Evolutionary conservation across 2,797 vertebrate species (phyloP), one percentile per base, ranked within the genome.

Genomic region (Esox lucius): DNA sequence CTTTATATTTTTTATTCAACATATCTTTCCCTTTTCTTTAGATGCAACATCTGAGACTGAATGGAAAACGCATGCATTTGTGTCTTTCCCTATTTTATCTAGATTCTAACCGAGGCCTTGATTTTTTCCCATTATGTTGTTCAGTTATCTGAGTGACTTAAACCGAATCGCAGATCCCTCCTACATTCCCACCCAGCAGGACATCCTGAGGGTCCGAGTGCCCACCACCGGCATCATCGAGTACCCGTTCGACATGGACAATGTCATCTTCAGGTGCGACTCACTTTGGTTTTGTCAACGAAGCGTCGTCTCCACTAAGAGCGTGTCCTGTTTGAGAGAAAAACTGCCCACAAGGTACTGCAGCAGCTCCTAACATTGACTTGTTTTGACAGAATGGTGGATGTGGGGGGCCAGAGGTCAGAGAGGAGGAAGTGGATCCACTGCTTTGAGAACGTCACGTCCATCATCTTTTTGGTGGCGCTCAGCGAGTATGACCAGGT

Each of bases 341-440:
- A 59, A 19, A 59, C 19, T 53, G 7, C 49, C 49, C 3, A 31
- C 28, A 31, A 31, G 28, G 9, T 42, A 42, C 39, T 42, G 1
- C 9, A 6, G 19, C 16, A 49, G 65, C 19, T n/a, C 19, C n/a
- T 3, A 7, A 28, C 17, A 31, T 17, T 39, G 68, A 15, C 24
- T 22, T 62, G 56, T 17, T 31, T 17, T 56, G 70, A 16, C 84
- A 95, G 94, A 83, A 97, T 98, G 94, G 96, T 98, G 87, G 96
- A 97, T 51, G 96, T 96, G 0, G 97, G 96, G 28, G 96, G 96
- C 86, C 96, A 97, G 86, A 94, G 96, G 87, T 98, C 95, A 56
- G 97, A 97, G 90, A 91, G 96, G 84, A 95, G 96, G 84, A 97
- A 97, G 81, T 97, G 96, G 96, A 97, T 98, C 84, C 96, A 97